Conservation (phyloP, 2,113 vertebrate genomes). For the Scatophagus argus region DNA sequence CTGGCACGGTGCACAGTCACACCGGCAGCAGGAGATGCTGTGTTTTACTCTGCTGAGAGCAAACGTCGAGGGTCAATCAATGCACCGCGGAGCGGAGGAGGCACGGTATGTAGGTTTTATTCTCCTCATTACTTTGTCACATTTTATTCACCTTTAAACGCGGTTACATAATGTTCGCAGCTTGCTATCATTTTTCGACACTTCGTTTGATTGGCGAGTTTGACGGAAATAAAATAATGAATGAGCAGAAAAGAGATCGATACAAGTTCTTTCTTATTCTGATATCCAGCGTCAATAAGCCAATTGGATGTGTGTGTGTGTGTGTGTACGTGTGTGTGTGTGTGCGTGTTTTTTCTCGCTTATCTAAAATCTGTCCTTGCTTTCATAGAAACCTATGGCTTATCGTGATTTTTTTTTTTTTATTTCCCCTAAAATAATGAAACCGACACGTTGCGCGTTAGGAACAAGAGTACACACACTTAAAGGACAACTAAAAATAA, state of each 20-base stretch:
- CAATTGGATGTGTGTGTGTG: conserved; percentile 29
- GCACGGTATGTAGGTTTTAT: conserved; percentile 84
- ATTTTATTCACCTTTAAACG: conserved; percentile 39
- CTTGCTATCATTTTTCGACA: not conserved
- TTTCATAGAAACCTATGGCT: not conserved
- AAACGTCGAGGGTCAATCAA: conserved; percentile 90
- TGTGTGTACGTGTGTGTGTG: conserved; percentile 21
- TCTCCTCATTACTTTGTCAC: conserved; percentile 40
- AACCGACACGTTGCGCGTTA: not conserved
- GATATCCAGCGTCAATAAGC: conserved; percentile 51
- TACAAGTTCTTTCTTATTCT: conserved; percentile 47
- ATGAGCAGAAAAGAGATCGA: conserved; percentile 40
- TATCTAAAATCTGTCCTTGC: conserved; percentile 38
- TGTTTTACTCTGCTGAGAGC: conserved; percentile 81
- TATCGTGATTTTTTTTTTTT: not conserved
- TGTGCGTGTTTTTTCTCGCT: not conserved
- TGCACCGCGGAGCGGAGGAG: conserved; percentile 84
- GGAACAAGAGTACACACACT: not conserved
- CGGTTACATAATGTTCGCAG: conserved; percentile 4
- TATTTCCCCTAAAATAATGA: not conserved
- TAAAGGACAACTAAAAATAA: conserved; percentile 1
- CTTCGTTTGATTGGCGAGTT: conserved; percentile 15
- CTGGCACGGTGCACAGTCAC: conserved; percentile 86
- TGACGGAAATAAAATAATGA: conserved; percentile 38
- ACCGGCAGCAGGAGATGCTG: conserved; percentile 85